Percentiles rank a stretch among this genome's conserved stretches.
Conservation (phyloP, 2,113 vertebrate genomes). For the Oreamnos americanus region DNA sequence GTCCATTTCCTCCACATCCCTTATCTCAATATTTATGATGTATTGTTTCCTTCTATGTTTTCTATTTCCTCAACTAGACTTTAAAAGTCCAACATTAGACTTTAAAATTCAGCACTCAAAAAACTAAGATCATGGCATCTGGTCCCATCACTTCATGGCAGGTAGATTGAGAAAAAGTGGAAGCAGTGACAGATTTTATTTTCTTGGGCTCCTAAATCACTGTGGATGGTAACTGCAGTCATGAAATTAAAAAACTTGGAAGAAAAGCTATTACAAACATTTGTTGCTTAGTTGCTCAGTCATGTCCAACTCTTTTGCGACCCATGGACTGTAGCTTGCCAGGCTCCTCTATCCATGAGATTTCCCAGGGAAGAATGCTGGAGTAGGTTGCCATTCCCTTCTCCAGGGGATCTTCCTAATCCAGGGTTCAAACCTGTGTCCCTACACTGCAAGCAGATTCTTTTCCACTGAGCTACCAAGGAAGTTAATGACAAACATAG, state of each 20-base stretch:
- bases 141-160: background rate
- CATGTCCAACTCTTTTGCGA: rapidly evolving
- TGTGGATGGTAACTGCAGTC: background rate
- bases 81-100: background rate
- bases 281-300: background rate
- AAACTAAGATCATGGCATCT: background rate
- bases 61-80: background rate
- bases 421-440: background rate
- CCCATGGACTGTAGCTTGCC: background rate
- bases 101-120: background rate
- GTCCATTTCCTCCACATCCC: background rate
- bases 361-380: background rate
- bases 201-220: background rate
- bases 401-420: background rate
- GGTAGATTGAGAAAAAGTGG: background rate
- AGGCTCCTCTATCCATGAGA: background rate
- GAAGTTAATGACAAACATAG: background rate
- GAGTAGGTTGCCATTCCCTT: background rate
- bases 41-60: background rate
- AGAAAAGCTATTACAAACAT: background rate
- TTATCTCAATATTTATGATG: background rate
- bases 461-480: background rate
- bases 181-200: background rate
- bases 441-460: background rate
- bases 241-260: background rate